Evolutionary conservation across 2,797 vertebrate genomes (phyloP).

Genomic region (Acanthurus leucopareius): DNA sequence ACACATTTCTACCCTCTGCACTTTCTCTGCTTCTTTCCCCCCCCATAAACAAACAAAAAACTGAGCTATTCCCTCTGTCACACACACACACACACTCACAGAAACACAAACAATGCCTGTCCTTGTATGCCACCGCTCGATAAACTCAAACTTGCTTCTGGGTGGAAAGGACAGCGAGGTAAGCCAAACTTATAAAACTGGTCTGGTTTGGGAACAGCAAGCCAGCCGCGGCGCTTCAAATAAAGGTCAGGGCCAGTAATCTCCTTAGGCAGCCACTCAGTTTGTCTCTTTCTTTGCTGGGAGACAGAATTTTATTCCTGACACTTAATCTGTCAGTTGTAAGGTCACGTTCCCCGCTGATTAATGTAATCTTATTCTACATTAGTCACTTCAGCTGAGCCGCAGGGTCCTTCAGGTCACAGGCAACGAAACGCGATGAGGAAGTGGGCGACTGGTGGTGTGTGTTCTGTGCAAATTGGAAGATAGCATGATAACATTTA

Average conservation of each 20-base stretch:
- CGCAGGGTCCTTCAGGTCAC: slow-evolving; percentile 58
- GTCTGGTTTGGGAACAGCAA: slow-evolving; percentile 64
- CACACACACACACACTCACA: neutral
- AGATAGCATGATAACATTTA: slow-evolving; percentile 29
- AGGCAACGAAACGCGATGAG: slow-evolving; percentile 53
- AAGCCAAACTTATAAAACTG: slow-evolving; percentile 78
- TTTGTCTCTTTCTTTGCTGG: slow-evolving; percentile 74
- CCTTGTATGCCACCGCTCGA: slow-evolving; percentile 61
- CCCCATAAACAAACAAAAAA: slow-evolving; percentile 21
- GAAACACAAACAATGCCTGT: slow-evolving; percentile 50
- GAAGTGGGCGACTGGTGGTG: slow-evolving; percentile 30
- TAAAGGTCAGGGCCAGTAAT: slow-evolving; percentile 83
- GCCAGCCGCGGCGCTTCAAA: slow-evolving; percentile 67
- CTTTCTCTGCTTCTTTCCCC: slow-evolving; percentile 24
- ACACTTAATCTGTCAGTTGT: slow-evolving; percentile 83
- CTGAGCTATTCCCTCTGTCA: neutral
- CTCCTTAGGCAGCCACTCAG: slow-evolving; percentile 74
- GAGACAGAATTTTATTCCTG: slow-evolving; percentile 80
- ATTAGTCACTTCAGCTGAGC: slow-evolving; percentile 78
- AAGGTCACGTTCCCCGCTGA: slow-evolving; percentile 84
- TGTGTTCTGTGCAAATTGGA: slow-evolving; percentile 24
- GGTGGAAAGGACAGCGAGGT: slow-evolving; percentile 59
- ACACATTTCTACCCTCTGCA: slow-evolving; percentile 8
- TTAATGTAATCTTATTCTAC: slow-evolving; percentile 83
- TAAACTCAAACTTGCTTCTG: slow-evolving; percentile 67